phyloP scores from a whole-genome alignment of 37 sponge, comb jelly and placozoan genomes.

The Haliclona indistincta region DNA sequence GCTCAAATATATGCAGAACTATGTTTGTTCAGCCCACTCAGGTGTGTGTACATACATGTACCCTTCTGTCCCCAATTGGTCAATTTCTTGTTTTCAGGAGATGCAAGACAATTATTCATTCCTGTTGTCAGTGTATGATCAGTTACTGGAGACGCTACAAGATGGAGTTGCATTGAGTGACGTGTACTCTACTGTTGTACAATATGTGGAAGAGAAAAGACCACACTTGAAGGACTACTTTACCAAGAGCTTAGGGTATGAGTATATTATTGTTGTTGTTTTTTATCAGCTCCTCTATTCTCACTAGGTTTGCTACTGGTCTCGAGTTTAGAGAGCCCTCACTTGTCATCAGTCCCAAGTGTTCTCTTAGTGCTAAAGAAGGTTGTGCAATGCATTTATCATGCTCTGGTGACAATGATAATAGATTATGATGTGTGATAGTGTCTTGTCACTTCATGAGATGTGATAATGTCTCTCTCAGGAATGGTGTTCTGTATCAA shows the following conservation, averaged over 20 bases:
- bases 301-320: conserved; percentile 81
- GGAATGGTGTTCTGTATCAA: conserved; percentile 83
- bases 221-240: conserved; percentile 72
- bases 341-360: conserved; percentile 79
- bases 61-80: not conserved
- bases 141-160: conserved; percentile 47
- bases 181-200: conserved; percentile 65
- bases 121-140: conserved; percentile 79
- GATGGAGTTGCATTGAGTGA: conserved; percentile 64
- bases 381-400: conserved; percentile 55
- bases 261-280: not conserved
- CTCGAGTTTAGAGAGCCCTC: conserved; percentile 91
- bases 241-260: conserved; percentile 80
- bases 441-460: not conserved
- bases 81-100: conserved; percentile 47
- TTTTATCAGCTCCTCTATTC: not conserved
- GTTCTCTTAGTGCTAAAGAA: conserved; percentile 32
- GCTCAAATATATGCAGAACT: conserved; percentile 90
- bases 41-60: conserved; percentile 28
- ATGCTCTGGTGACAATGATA: not conserved
- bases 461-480: not conserved
- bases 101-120: conserved; percentile 83
- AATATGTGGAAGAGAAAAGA: conserved; percentile 49
- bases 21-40: conserved; percentile 93
- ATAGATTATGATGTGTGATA: not conserved